Evolutionary conservation across 2,888 invertebrate species (phyloP).

Genomic region (Ditylenchus weischeri): DNA sequence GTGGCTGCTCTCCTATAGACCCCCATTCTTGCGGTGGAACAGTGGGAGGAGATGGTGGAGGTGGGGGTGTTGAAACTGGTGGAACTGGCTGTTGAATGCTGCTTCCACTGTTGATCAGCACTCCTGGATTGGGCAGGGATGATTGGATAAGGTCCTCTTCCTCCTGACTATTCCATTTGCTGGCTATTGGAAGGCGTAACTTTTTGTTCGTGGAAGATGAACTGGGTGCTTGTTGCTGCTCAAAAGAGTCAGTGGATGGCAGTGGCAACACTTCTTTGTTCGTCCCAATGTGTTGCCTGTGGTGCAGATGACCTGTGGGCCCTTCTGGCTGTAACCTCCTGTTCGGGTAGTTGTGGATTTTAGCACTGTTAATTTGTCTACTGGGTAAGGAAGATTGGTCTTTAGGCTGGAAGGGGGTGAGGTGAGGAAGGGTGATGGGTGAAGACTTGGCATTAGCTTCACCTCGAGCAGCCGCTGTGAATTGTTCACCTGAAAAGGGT

Average conservation of each 20-base stretch:
- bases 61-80: constrained; percentile 18
- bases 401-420: constrained; percentile 15
- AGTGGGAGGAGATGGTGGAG: constrained; percentile 25
- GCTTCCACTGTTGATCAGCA: too few species aligned
- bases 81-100: constrained; percentile 13
- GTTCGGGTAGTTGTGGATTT: background rate
- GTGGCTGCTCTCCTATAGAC: constrained; percentile 18
- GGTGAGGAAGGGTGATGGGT: constrained; percentile 25
- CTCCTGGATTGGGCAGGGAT: too few species aligned
- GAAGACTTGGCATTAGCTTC: constrained; percentile 10
- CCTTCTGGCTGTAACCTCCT: background rate
- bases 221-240: background rate
- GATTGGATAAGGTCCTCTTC: too few species aligned
- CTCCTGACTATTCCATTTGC: constrained; percentile 6
- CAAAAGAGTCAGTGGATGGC: background rate
- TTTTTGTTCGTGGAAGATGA: background rate
- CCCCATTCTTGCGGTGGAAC: constrained; percentile 7
- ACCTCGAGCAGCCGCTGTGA: constrained; percentile 21
- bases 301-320: background rate
- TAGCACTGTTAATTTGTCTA: background rate
- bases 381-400: background rate
- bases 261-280: background rate
- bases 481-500: constrained; percentile 29
- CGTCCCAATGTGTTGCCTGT: background rate
- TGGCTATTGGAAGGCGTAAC: background rate